phyloP scores from a whole-genome alignment of 2,888 invertebrate genomes.

The Aplocera efformata region DNA sequence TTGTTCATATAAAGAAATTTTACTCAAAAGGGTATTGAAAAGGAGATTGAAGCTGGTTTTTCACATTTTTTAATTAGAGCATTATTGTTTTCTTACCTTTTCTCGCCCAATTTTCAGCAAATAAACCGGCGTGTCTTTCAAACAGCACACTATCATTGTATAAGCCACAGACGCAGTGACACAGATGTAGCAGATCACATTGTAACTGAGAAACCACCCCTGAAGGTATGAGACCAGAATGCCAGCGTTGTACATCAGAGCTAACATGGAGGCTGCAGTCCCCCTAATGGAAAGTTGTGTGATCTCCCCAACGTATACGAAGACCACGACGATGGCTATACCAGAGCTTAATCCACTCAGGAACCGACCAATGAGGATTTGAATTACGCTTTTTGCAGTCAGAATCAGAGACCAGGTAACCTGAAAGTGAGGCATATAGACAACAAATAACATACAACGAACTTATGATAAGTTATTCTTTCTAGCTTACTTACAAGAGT shows the following conservation, averaged over 20 bases:
- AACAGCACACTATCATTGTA: constrained; percentile 26
- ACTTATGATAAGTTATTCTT: too few relatives aligned
- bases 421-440: too few relatives aligned
- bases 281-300: constrained; percentile 33
- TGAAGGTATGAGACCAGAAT: constrained; percentile 33
- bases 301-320: constrained; percentile 78
- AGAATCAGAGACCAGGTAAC: constrained; percentile 39
- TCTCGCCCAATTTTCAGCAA: constrained; percentile 36
- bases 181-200: constrained; percentile 36
- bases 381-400: constrained; percentile 31
- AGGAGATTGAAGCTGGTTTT: too few relatives aligned
- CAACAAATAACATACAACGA: too few relatives aligned
- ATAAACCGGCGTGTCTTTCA: constrained; percentile 41
- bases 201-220: constrained; percentile 44
- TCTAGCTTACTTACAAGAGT: too few relatives aligned
- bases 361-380: constrained; percentile 62
- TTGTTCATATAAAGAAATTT: too few relatives aligned
- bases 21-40: too few relatives aligned
- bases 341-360: constrained; percentile 59
- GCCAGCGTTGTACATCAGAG: constrained; percentile 33
- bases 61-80: too few relatives aligned
- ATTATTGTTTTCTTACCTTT: constrained; percentile 27
- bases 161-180: constrained; percentile 28
- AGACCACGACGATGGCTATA: constrained; percentile 53
- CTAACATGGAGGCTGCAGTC: constrained; percentile 20